These are phyloP conservation scores for Aeoliscus strigatus DNA, from an alignment of 2,797 vertebrate genomes.

Conservation along the genomic window DNA sequence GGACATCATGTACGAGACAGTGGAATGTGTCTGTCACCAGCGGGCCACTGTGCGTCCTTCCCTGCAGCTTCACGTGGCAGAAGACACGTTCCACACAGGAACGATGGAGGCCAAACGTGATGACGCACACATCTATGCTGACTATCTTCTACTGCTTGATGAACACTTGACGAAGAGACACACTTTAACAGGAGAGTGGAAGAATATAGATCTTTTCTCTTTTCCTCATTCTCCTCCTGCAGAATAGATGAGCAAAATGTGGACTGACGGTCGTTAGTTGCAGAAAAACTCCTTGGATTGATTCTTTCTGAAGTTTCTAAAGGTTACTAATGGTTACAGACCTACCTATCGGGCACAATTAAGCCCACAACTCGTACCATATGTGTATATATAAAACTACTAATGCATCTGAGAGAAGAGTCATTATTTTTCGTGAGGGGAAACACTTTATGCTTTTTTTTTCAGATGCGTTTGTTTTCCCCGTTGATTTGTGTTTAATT, in stretches of 20 bases:
- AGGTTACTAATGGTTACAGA: conserved; percentile 28
- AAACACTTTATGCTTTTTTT: conserved; percentile 23
- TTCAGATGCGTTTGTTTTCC: conserved; percentile 18
- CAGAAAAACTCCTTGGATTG: conserved; percentile 21
- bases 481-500: conserved; percentile 16
- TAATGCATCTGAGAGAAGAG: conserved; percentile 11
- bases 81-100: conserved; percentile 57
- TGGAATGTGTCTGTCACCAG: conserved; percentile 55
- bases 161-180: conserved; percentile 70
- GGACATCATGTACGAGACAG: conserved; percentile 58
- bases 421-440: conserved; percentile 25
- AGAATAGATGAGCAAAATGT: conserved; percentile 47
- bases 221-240: conserved; percentile 33
- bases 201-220: conserved; percentile 49
- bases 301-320: conserved; percentile 34
- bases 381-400: conserved; percentile 19
- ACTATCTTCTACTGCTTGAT: conserved; percentile 39
- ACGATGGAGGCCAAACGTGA: no score
- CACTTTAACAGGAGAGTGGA: conserved; percentile 46
- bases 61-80: conserved; percentile 55
- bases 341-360: conserved; percentile 16
- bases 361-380: conserved; percentile 1
- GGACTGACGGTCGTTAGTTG: conserved; percentile 37
- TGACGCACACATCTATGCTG: conserved; percentile 64
- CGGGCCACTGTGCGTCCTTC: conserved; percentile 41